A percentile compares a stretch with the other conserved stretches of the same genome.
Conservation (phyloP, 2,113 vertebrate genomes). For the Sander lucioperca region DNA sequence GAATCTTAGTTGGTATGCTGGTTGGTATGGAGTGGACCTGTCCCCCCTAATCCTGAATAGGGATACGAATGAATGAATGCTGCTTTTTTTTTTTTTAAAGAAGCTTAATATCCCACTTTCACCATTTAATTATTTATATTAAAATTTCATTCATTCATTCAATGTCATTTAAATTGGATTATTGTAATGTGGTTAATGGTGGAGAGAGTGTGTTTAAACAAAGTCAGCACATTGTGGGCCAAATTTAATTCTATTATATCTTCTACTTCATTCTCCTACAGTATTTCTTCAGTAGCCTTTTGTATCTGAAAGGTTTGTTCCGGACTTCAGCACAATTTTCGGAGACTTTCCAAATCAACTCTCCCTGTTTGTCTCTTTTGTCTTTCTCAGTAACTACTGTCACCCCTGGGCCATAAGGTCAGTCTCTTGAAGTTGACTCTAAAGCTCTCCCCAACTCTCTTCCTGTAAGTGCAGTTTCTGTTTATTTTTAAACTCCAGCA, state of each 20-base stretch:
- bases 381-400: background rate
- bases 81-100: background rate
- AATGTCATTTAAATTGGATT: conserved; percentile 9
- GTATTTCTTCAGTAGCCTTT: background rate
- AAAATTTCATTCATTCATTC: no score
- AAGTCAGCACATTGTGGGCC: background rate
- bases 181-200: conserved; percentile 2
- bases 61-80: no score
- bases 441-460: conserved; percentile 49
- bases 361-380: background rate
- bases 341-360: conserved; percentile 11
- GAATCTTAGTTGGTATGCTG: conserved; percentile 32
- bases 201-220: conserved; percentile 2
- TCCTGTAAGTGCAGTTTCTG: conserved; percentile 62
- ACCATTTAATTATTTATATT: no score
- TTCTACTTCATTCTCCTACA: background rate
- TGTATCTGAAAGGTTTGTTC: conserved; percentile 22
- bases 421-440: conserved; percentile 52
- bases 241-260: background rate
- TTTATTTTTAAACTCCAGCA: conserved; percentile 78
- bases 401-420: conserved; percentile 57
- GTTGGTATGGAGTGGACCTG: background rate
- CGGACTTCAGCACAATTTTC: conserved; percentile 16
- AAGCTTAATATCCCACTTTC: background rate
- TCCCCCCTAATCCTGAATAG: background rate